Percentiles rank a stretch among this genome's conserved stretches.
These are phyloP conservation scores for Nephrotoma appendiculata DNA, from an alignment of 2,888 invertebrate genomes.

Conservation along the genomic window DNA sequence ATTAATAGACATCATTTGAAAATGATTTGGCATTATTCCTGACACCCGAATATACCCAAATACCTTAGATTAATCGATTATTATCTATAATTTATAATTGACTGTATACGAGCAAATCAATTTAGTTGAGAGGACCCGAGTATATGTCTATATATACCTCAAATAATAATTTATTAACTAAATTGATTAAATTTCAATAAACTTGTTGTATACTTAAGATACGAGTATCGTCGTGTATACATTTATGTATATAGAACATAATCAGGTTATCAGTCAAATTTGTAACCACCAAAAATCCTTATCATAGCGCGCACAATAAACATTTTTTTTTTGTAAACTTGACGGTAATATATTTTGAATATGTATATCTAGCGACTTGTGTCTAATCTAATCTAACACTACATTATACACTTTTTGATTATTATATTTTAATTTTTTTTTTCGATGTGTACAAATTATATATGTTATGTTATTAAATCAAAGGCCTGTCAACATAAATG, in stretches of 20 bases:
- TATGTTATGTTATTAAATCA: slow-evolving; percentile 3
- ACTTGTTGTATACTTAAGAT: not conserved
- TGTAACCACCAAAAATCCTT: not conserved
- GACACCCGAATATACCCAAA: not conserved
- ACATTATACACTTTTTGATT: not conserved
- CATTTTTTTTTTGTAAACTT: not conserved
- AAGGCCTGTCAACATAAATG: slow-evolving; percentile 1
- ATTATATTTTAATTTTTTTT: not conserved
- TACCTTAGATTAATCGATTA: not conserved
- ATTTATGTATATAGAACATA: not conserved
- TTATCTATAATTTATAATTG: not conserved
- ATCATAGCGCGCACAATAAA: not conserved
- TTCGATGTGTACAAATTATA: not conserved
- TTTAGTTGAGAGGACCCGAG: not conserved
- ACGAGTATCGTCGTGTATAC: not conserved
- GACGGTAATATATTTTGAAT: not conserved
- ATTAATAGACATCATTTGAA: not conserved
- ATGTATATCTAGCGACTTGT: not conserved
- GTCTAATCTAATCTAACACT: not conserved
- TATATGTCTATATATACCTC: not conserved
- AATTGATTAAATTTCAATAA: not conserved
- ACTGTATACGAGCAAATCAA: not conserved
- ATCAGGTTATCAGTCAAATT: not conserved
- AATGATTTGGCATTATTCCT: not conserved
- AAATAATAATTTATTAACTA: not conserved